Base-by-base conservation (phyloP, 2,113 vertebrate genomes). In the Ictalurus furcatus region DNA sequence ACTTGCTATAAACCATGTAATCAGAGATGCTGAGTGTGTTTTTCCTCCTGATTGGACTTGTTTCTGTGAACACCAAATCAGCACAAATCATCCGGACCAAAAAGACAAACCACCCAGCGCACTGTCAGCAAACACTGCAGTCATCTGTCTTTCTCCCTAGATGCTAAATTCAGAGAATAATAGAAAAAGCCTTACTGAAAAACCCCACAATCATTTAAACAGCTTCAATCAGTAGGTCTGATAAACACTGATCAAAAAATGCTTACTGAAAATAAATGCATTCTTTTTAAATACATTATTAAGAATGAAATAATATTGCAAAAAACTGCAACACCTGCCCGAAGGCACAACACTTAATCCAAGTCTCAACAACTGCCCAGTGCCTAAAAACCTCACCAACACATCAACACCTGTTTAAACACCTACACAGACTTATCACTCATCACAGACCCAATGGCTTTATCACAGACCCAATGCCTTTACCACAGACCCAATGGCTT, bases 11-110 rank as follows among this genome's bases (percentile, higher is more conserved):
- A 85, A 25, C n/a, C 67, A 19, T 80, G 82, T 85, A 78, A 80
- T 89, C 84, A 87, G 54, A 80, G 83, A 89, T 67, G 65, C 87
- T 84, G 85, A 90, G 85, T 87, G 48, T 88, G 82, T 58, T 85
- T 86, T 88, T 84, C 84, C 80, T 80, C 83, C 86, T 92, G 91
- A 91, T 91, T 90, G 92, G 89, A 74, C 65, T 59, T 54, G 88
- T 88, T 90, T 91, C 93, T 90, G 91, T 58, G 76, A 92, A 87
- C 91, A 93, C 88, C 83, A 93, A 88, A 93, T 94, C 93, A 94
- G 92, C 92, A 93, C 90, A 92, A 89, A 52, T 73, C 91, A 90
- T 91, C 89, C 83, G 90, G 67, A 83, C 65, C 89, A 91, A 88
- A 89, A 92, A 91, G 87, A 48, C 84, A 80, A 71, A 74, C 34